Conservation (phyloP, 35 echinoderm and acorn worm genomes). For the Lytechinus pictus region DNA sequence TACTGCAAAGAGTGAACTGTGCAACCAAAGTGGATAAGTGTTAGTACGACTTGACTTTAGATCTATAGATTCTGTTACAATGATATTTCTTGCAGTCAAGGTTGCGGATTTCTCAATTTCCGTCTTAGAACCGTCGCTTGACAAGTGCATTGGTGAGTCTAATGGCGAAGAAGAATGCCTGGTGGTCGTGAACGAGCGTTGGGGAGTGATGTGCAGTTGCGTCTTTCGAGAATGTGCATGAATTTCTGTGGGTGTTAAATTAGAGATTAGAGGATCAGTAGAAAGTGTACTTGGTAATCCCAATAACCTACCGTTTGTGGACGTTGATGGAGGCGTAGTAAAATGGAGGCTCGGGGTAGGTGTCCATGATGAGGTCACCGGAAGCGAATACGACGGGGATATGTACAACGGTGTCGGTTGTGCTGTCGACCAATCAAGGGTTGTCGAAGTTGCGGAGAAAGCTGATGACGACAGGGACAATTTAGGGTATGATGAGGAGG, state of each 20-base stretch:
- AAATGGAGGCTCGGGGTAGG: slow-evolving; percentile 16
- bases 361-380: not conserved
- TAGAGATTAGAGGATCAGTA: not conserved
- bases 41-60: not conserved
- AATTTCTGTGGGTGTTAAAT: not conserved
- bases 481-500: not conserved
- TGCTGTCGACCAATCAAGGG: not conserved
- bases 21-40: not conserved
- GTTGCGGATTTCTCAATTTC: not conserved
- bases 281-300: not conserved
- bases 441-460: not conserved
- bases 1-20: not conserved
- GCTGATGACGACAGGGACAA: not conserved
- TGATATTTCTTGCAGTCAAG: not conserved
- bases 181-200: not conserved
- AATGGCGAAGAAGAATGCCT: not conserved
- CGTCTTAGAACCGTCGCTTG: not conserved
- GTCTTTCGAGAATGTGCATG: not conserved
- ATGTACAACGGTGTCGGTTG: not conserved
- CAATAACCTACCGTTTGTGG: not conserved
- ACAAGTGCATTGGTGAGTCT: not conserved
- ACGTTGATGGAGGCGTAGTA: not conserved
- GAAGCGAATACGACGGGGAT: not conserved
- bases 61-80: not conserved
- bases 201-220: not conserved